Evolutionary conservation across 1,140 invertebrate species (phyloP), one percentile per base, ranked within the genome.

Genomic region (Drosophila kepulauana): DNA sequence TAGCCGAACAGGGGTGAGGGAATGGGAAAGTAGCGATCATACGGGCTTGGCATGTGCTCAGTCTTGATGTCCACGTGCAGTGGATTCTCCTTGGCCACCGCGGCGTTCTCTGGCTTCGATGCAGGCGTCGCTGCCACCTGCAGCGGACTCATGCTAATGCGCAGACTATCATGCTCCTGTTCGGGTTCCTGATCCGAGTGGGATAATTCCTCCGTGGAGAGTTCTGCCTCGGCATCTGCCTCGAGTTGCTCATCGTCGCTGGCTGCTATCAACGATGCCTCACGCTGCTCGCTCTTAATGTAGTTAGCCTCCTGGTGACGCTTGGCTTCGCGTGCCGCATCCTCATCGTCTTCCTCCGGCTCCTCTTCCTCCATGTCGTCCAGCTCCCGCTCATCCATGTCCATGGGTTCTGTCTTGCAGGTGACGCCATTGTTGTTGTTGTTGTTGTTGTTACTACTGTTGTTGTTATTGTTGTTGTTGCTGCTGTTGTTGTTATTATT

Each of bases 1-100:
- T 95, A 95, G 82, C 95, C 95, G 88, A 96, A 96, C 70, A 95
- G 80, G 0, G 95, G 94, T 11, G 95, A 95, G 0, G 95, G 95
- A 46, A 95, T 95, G 5, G 95, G 94, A 28, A 95, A 94, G 57
- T 94, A 93, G 54, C 94, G 85, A 86, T 94, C 93, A 80, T 94
- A 93, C 1, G 95, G 94, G 43, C 94, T 93, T 13, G 92, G 80
- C 20, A 93, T 91, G 11, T 93, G 90, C 54, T 94, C 93, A 84
- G 91, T 92, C 86, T 92, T 92, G 72, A 92, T 92, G 66, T 92
- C 91, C 88, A 93, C 94, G 93, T 79, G 93, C 79, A 79, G 94
- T 84, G 57, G 94, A 94, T 92, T 63, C 93, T 93, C 67, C 93
- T 93, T 38, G 72, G 76, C 73, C 2, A 61, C 54, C 11, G 72